Evolutionary conservation across 2,113 vertebrate genomes (phyloP).

Genomic region (Neolamprologus kungweensis): DNA sequence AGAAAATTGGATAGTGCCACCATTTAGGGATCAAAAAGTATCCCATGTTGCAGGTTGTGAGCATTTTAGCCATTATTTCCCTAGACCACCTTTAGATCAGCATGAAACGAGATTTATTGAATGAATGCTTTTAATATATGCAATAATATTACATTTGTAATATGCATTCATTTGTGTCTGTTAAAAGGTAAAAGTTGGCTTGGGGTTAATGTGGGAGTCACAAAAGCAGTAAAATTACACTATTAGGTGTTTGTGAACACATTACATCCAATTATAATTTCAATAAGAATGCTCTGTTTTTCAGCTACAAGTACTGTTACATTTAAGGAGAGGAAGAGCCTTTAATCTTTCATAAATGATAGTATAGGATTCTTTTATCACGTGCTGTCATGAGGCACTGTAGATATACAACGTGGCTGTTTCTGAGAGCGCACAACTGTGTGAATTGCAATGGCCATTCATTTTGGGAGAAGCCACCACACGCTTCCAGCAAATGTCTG

Average conservation of each 20-base stretch:
- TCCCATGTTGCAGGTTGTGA: neutral
- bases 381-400: neutral
- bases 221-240: neutral
- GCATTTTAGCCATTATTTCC: neutral
- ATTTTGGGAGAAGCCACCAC: neutral
- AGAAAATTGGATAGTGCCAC: neutral
- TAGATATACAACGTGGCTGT: neutral
- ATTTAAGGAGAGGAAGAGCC: neutral
- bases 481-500: neutral
- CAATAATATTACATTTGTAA: neutral
- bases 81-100: neutral
- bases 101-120: neutral
- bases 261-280: neutral
- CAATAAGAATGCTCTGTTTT: neutral
- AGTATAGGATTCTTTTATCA: neutral
- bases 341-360: neutral
- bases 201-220: neutral
- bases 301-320: neutral
- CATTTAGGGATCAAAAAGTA: neutral
- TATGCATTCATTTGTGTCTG: neutral
- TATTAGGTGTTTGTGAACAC: neutral
- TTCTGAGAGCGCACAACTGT: neutral
- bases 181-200: neutral
- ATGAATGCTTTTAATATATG: neutral
- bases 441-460: neutral